Evolutionary conservation across 2,797 vertebrate genomes (phyloP).

Genomic region (Triplophysa bombifrons): DNA sequence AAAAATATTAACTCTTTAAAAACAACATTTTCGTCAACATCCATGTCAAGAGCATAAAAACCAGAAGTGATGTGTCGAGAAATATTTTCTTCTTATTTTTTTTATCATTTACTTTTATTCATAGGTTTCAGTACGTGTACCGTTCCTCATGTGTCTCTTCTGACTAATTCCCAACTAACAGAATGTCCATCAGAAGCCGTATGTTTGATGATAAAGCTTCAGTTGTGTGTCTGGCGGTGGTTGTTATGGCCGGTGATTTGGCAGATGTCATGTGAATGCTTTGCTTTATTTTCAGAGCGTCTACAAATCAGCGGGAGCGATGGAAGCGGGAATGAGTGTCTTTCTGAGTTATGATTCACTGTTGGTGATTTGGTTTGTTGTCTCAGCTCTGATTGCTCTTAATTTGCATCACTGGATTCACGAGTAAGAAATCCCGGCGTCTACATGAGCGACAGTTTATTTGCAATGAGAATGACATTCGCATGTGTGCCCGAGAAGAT

Average conservation of each 20-base stretch:
- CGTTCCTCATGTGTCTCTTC: background rate
- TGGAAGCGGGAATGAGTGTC: background rate
- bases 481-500: background rate
- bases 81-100: too few species aligned
- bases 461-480: background rate
- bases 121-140: background rate
- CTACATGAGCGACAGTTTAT: background rate
- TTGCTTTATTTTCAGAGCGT: background rate
- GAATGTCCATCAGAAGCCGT: background rate
- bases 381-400: background rate
- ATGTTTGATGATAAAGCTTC: background rate
- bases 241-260: background rate
- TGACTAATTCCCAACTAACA: background rate
- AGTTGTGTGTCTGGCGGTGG: background rate
- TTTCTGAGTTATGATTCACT: slow-evolving; percentile 22
- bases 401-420: slow-evolving; percentile 18
- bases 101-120: too few species aligned
- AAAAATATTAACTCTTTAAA: too few species aligned
- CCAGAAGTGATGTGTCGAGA: too few species aligned
- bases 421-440: background rate
- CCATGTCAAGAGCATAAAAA: too few species aligned
- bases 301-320: background rate
- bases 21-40: too few species aligned
- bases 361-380: slow-evolving; percentile 5
- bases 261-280: background rate